phyloP scores from a whole-genome alignment of 1,140 invertebrate genomes.

The Aphidius gifuensis region DNA sequence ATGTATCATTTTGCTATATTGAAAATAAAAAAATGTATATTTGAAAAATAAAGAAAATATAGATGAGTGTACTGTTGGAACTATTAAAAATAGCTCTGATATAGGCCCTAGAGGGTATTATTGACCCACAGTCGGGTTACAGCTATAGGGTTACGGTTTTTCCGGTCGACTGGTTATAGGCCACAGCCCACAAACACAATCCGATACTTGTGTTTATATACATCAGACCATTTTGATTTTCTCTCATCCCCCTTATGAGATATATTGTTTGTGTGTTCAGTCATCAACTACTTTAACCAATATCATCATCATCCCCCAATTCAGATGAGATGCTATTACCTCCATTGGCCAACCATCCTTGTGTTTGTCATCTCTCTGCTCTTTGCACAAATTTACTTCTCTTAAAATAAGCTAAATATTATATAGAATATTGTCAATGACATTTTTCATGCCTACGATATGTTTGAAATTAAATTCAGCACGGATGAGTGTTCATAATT shows the following conservation, averaged over 20 bases:
- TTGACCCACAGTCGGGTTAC: constrained; percentile 33
- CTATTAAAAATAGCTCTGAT: constrained; percentile 38
- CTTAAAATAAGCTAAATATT: too few species aligned
- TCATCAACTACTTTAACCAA: neutral
- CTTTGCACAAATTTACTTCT: too few species aligned
- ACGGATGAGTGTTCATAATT: constrained; percentile 21
- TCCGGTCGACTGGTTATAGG: constrained; percentile 28
- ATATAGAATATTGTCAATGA: too few species aligned
- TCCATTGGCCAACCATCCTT: too few species aligned
- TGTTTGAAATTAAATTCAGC: constrained; percentile 12
- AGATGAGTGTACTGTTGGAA: neutral
- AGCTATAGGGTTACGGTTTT: constrained; percentile 34
- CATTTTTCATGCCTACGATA: neutral
- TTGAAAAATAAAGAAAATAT: too few species aligned
- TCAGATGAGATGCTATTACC: too few species aligned
- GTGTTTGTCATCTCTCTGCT: too few species aligned
- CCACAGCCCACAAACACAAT: neutral
- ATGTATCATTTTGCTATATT: too few species aligned
- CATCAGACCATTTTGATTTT: too few species aligned
- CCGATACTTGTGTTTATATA: too few species aligned
- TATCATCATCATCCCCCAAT: too few species aligned
- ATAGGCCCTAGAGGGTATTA: constrained; percentile 31
- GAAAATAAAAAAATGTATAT: too few species aligned
- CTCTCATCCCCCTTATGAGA: neutral
- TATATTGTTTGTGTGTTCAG: neutral